Evolutionary conservation across 2,113 vertebrate genomes (phyloP).

Genomic region (Corynorhinus townsendii): DNA sequence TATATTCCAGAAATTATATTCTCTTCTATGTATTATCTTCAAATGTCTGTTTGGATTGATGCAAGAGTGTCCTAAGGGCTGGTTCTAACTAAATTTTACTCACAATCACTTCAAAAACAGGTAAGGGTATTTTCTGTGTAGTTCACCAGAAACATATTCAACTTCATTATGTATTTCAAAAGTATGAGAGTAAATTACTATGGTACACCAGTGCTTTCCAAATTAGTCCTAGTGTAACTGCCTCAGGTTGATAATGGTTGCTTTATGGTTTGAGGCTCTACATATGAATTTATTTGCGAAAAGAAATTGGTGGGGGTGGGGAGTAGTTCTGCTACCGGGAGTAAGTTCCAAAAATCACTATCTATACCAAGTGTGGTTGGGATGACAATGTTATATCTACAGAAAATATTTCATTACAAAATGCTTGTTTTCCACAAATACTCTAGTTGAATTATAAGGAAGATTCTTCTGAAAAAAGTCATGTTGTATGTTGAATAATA

Average conservation of each 20-base stretch:
- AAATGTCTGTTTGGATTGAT: not conserved
- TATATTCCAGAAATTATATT: not conserved
- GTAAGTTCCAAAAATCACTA: constrained; percentile 12
- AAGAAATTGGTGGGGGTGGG: not conserved
- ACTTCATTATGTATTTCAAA: constrained; percentile 8
- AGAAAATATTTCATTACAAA: constrained; percentile 30
- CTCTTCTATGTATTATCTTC: not conserved
- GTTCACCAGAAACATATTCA: constrained; percentile 31
- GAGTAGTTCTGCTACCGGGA: not conserved
- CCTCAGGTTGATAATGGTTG: not conserved
- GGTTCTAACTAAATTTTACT: constrained; percentile 19
- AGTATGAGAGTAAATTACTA: not conserved
- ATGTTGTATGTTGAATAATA: not conserved
- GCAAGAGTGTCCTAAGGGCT: not conserved
- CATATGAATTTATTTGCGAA: constrained; percentile 12
- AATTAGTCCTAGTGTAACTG: not conserved
- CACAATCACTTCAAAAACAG: not conserved
- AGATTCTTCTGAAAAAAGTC: not conserved
- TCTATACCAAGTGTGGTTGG: constrained; percentile 6
- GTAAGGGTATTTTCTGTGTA: not conserved
- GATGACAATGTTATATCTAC: not conserved
- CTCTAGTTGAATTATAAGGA: constrained; percentile 6
- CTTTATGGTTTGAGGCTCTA: constrained; percentile 1
- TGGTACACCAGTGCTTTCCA: constrained; percentile 3
- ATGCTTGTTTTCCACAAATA: not conserved